Percentiles rank a stretch among this genome's conserved stretches.
These are phyloP conservation scores for Ethmia dodecea DNA, from an alignment of 2,888 invertebrate genomes.

Conservation along the genomic window DNA sequence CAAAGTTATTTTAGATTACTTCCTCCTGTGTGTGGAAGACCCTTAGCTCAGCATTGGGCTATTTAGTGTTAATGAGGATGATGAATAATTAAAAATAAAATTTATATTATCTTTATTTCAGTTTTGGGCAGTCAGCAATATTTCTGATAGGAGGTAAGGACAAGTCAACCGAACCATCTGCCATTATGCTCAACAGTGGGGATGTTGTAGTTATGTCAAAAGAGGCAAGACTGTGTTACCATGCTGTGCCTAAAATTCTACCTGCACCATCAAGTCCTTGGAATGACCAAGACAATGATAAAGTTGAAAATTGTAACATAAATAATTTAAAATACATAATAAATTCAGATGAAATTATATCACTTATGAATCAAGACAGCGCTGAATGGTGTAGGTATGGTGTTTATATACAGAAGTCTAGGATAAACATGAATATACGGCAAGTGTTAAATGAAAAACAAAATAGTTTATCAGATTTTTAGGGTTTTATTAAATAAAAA, in stretches of 20 bases:
- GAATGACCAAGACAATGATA: slow-evolving; percentile 34
- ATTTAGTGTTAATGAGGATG: no score
- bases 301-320: slow-evolving; percentile 6
- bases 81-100: no score
- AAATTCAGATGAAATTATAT: slow-evolving; percentile 26
- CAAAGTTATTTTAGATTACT: no score
- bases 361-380: slow-evolving; percentile 32
- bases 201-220: slow-evolving; percentile 95
- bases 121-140: slow-evolving; percentile 96
- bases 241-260: slow-evolving; percentile 94
- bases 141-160: slow-evolving; percentile 93
- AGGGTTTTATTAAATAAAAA: no score
- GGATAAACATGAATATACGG: slow-evolving; percentile 96
- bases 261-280: slow-evolving; percentile 66
- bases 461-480: slow-evolving; percentile 43
- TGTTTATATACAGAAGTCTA: slow-evolving; percentile 81
- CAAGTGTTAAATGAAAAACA: slow-evolving; percentile 87
- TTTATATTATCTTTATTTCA: slow-evolving; percentile 56
- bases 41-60: no score
- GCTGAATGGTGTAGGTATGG: slow-evolving; percentile 73
- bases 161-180: slow-evolving; percentile 80
- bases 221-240: slow-evolving; percentile 90
- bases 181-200: slow-evolving; percentile 90
- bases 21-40: no score
- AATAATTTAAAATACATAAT: slow-evolving; percentile 38